Evolutionary conservation across 2,113 vertebrate species (phyloP), one percentile per base, ranked within the genome.

Genomic region (Capreolus pygargus): DNA sequence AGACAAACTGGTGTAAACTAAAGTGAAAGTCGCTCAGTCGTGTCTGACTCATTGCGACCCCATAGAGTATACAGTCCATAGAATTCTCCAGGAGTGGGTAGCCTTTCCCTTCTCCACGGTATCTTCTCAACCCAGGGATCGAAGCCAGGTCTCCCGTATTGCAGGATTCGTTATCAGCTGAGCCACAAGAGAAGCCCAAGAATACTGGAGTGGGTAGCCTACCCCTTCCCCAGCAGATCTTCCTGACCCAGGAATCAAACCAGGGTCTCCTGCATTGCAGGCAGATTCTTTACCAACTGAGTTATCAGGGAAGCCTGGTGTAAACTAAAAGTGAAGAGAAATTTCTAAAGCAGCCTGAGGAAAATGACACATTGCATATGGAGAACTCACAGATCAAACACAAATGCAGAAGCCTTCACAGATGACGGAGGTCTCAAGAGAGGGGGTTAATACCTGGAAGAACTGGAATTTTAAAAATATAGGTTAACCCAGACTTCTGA

Each of bases 1-100:
- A 39, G 50, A 52, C 23, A 39, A 39, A 14, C 8, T 50, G 39
- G 13, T 6, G 11, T 33, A 19, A 57, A 25, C 17, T 19, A 39
- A 52, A 58, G 10, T 23, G 19, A 39, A 12, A 70, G 10, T 2
- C n/a, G 0, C 19, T 23, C 67, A 39, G 19, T 23, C 19, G 0
- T 13, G 19, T 39, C 19, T 0, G 5, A 39, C 67, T 70, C 67
- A 1, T 19, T 39, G 67, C 4, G 7, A 39, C 19, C 5, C n/a
- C n/a, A 12, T 3, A 1, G 19, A 6, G 10, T 39, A 12, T 23
- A 3, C 19, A 70, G n/a, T 23, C 67, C 67, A 1, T 70, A 2
- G 19, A 6, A 39, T 11, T 70, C 67, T 13, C 67, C 67, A 70
- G 67, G n/a, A 23, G 19, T 23, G n/a, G 67, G 67, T 11, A 70